Conservation (phyloP, 2,888 invertebrate genomes). For the Lithodes maja region DNA sequence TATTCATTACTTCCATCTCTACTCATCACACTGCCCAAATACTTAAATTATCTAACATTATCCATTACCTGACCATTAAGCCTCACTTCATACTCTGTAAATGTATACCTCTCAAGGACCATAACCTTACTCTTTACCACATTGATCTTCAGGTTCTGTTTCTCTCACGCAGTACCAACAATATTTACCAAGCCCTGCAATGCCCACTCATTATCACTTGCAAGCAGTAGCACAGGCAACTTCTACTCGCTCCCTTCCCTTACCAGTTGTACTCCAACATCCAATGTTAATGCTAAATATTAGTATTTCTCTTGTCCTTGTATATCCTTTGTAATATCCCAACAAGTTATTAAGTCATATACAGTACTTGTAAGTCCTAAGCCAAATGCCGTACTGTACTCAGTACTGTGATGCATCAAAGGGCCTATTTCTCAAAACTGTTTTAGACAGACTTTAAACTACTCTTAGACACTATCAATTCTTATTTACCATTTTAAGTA, state of each 20-base stretch:
- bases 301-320: no score
- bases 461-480: no score
- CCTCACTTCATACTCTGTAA: background rate
- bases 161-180: background rate
- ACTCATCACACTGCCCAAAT: background rate
- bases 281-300: background rate
- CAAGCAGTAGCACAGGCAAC: background rate
- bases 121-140: background rate
- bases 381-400: no score
- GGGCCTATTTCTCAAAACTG: no score
- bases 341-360: no score
- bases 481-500: no score
- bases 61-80: background rate
- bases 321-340: no score
- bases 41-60: background rate
- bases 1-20: background rate
- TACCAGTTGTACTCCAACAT: background rate
- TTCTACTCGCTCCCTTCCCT: background rate
- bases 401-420: no score
- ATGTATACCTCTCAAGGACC: background rate
- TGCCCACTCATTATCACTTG: background rate
- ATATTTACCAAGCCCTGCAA: background rate
- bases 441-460: no score
- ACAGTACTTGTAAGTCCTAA: no score
- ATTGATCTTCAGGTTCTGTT: background rate